Conservation (phyloP, 2,888 invertebrate genomes). For the Andrena haemorrhoa region DNA sequence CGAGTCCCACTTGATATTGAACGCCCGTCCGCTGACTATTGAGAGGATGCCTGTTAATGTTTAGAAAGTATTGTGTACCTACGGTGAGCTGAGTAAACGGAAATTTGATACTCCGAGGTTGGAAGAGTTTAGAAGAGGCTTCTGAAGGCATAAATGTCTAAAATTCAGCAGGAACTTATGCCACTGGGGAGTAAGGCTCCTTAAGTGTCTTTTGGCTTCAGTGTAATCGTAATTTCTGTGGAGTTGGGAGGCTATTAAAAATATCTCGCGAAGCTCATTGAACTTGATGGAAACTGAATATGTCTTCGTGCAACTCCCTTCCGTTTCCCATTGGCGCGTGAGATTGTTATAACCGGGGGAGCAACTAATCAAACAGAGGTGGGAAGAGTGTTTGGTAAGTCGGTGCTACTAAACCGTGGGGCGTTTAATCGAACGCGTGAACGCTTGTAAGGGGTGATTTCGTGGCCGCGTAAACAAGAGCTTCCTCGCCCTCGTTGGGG, state of each 20-base stretch:
- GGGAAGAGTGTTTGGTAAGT: slow-evolving; percentile 21
- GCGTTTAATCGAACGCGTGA: slow-evolving; percentile 77
- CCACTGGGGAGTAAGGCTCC: too few species aligned
- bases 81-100: background rate
- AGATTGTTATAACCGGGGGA: slow-evolving; percentile 4
- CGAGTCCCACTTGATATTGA: background rate
- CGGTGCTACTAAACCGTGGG: slow-evolving; percentile 34
- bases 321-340: background rate
- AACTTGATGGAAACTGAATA: background rate
- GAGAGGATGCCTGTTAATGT: background rate
- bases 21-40: background rate
- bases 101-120: background rate
- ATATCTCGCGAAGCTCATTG: background rate
- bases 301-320: background rate
- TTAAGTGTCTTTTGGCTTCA: too few species aligned
- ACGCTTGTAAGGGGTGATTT: slow-evolving; percentile 70
- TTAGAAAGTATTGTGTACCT: background rate
- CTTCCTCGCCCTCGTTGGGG: slow-evolving; percentile 54
- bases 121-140: background rate
- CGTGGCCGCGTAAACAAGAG: slow-evolving; percentile 68
- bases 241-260: background rate
- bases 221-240: background rate
- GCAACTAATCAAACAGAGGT: slow-evolving; percentile 7
- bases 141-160: too few species aligned
- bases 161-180: too few species aligned